These are phyloP conservation scores for Geotrupes spiniger DNA, from an alignment of 2,888 invertebrate genomes.

Conservation along the genomic window DNA sequence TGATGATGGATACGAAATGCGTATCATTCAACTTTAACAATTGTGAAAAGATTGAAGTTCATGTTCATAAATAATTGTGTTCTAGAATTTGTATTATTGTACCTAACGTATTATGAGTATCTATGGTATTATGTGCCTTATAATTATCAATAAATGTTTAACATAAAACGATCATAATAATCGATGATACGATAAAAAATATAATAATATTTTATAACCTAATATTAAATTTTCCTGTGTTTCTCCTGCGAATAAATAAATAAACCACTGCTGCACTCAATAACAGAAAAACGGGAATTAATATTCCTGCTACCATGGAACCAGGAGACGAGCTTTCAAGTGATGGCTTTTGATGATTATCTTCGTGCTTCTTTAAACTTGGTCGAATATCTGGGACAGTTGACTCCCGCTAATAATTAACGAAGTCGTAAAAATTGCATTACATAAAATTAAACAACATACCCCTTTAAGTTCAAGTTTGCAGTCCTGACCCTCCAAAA, in stretches of 20 bases:
- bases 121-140: too few species aligned
- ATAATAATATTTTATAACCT: conserved; percentile 27
- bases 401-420: not conserved
- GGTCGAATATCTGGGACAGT: conserved; percentile 15
- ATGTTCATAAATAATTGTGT: too few species aligned
- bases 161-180: too few species aligned
- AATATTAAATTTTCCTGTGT: conserved; percentile 26
- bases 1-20: too few species aligned
- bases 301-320: conserved; percentile 20
- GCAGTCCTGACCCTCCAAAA: conserved; percentile 45
- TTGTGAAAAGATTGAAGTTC: too few species aligned
- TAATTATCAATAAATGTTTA: too few species aligned
- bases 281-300: conserved; percentile 20
- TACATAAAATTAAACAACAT: not conserved
- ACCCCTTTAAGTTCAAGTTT: conserved; percentile 14
- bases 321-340: conserved; percentile 8
- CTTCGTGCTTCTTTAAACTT: conserved; percentile 18
- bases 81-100: too few species aligned
- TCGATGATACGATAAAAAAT: too few species aligned
- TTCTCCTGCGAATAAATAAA: conserved; percentile 24
- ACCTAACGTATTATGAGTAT: too few species aligned
- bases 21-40: too few species aligned
- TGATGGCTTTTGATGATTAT: conserved; percentile 3
- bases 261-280: conserved; percentile 24
- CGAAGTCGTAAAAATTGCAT: not conserved